phyloP scores from a whole-genome alignment of 2,888 invertebrate genomes.

The Trachelus troglodyta region DNA sequence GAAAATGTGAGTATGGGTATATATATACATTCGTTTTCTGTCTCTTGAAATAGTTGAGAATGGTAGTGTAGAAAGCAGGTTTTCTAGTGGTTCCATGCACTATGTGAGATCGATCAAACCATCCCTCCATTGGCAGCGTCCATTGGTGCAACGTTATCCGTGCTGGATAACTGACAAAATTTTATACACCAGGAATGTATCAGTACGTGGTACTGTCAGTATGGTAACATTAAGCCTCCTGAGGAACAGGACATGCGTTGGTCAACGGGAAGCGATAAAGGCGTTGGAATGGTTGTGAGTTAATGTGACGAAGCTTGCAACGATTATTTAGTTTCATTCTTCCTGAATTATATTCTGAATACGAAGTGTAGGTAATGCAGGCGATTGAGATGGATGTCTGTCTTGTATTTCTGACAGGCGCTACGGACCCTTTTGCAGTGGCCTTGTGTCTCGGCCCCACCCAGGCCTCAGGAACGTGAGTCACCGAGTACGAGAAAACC shows the following conservation, averaged over 20 bases:
- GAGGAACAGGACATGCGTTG: neutral
- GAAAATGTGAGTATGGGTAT: too few species aligned
- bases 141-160: neutral
- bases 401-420: neutral
- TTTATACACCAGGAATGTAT: neutral
- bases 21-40: neutral
- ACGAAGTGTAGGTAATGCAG: neutral
- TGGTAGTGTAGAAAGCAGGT: neutral
- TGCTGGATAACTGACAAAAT: neutral
- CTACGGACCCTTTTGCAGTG: neutral
- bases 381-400: neutral
- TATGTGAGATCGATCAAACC: neutral
- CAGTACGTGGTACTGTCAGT: neutral
- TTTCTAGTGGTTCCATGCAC: neutral
- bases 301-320: neutral
- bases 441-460: constrained; percentile 1
- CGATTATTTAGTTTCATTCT: neutral
- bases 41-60: neutral
- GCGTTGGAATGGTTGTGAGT: neutral
- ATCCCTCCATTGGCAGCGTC: neutral
- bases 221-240: neutral
- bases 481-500: constrained; percentile 1
- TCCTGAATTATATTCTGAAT: neutral
- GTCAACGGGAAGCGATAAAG: neutral
- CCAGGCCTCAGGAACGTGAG: constrained; percentile 3